phyloP scores from a whole-genome alignment of 1,140 invertebrate genomes.

The Monomorium pharaonis region DNA sequence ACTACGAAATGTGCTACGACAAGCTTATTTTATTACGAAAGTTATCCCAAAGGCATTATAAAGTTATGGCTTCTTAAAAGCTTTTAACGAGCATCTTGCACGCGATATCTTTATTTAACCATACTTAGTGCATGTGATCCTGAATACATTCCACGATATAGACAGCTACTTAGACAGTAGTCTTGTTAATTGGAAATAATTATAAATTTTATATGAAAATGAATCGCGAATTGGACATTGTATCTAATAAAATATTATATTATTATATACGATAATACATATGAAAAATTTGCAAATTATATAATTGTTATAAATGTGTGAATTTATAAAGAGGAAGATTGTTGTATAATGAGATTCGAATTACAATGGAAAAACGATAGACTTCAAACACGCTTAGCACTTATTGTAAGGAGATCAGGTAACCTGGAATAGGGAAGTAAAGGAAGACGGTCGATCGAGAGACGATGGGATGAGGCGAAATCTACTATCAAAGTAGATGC shows the following conservation, averaged over 20 bases:
- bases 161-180: not conserved
- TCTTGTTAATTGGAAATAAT: not conserved
- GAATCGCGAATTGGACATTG: not conserved
- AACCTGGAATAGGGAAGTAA: conserved; percentile 3
- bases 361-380: conserved; percentile 11
- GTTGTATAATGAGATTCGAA: not conserved
- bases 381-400: conserved; percentile 51
- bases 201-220: not conserved
- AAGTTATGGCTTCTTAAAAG: conserved; percentile 65
- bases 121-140: conserved; percentile 48
- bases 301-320: not conserved
- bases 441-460: conserved; percentile 41
- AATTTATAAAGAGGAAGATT: not conserved
- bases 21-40: conserved; percentile 53
- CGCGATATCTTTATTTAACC: conserved; percentile 73
- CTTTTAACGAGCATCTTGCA: conserved; percentile 65
- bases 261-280: not conserved
- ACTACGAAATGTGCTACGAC: not conserved
- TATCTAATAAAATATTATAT: conserved; percentile 1
- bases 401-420: conserved; percentile 60
- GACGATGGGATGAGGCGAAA: conserved; percentile 53
- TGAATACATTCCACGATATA: conserved; percentile 61
- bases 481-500: conserved; percentile 75
- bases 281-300: not conserved
- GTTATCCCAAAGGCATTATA: conserved; percentile 56